These are phyloP conservation scores for Micronisus gabar DNA, from an alignment of 2,113 vertebrate species.

Conservation along the genomic window DNA sequence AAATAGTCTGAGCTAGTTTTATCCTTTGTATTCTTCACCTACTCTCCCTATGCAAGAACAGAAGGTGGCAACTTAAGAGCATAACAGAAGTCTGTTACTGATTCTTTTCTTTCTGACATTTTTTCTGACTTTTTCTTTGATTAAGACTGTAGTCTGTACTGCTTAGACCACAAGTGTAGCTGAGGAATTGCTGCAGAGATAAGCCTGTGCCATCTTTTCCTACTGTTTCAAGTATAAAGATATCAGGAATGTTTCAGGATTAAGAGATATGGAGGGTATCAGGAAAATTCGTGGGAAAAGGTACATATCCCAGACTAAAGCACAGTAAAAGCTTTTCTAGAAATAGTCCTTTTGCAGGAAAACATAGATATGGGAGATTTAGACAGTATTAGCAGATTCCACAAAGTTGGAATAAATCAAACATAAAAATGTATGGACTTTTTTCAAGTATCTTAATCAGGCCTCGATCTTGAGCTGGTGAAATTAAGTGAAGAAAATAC, in stretches of 20 bases:
- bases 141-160: neutral
- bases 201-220: neutral
- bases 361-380: neutral
- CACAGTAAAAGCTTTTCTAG: neutral
- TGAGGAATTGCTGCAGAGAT: neutral
- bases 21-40: neutral
- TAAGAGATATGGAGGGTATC: neutral
- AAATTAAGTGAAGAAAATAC: neutral
- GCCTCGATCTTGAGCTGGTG: neutral
- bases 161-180: neutral
- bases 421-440: neutral
- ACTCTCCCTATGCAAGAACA: neutral
- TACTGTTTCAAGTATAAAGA: neutral
- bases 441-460: neutral
- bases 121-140: neutral
- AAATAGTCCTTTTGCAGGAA: neutral
- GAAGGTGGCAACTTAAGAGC: neutral
- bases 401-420: neutral
- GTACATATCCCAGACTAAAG: neutral
- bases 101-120: neutral
- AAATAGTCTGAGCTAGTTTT: neutral
- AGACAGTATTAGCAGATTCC: neutral
- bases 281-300: neutral
- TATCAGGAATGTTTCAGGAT: neutral
- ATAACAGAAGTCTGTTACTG: neutral